Conservation (phyloP, 2,797 vertebrate genomes). For the Salarias fasciatus region DNA sequence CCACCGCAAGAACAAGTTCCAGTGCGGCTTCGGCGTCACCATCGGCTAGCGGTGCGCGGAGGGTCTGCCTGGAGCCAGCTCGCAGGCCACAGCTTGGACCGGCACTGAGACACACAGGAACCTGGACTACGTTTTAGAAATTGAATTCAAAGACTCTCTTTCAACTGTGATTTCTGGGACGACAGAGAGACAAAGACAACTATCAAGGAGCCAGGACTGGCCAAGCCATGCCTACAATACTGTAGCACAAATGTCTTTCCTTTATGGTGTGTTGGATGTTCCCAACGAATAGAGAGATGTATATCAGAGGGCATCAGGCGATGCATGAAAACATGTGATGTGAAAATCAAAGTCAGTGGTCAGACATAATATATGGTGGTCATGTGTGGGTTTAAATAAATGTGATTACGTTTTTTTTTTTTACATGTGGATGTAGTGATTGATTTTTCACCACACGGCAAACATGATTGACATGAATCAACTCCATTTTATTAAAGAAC, state of each 20-base stretch:
- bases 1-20: slow-evolving; percentile 94
- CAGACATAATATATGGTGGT: slow-evolving; percentile 74
- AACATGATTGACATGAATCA: no score
- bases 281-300: slow-evolving; percentile 59
- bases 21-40: slow-evolving; percentile 92
- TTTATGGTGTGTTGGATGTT: slow-evolving; percentile 66
- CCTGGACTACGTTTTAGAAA: slow-evolving; percentile 76
- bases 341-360: slow-evolving; percentile 70
- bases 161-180: slow-evolving; percentile 67
- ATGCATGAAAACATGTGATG: slow-evolving; percentile 74
- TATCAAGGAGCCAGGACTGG: slow-evolving; percentile 69
- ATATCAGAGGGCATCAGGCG: slow-evolving; percentile 62
- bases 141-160: slow-evolving; percentile 78
- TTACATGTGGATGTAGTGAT: slow-evolving; percentile 48
- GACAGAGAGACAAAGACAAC: slow-evolving; percentile 65
- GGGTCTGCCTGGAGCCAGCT: slow-evolving; percentile 56
- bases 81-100: slow-evolving; percentile 65
- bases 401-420: slow-evolving; percentile 79
- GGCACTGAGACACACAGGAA: slow-evolving; percentile 74
- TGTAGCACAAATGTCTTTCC: slow-evolving; percentile 77
- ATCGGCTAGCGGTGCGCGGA: slow-evolving; percentile 85
- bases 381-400: slow-evolving; percentile 76
- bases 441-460: no score
- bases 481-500: no score
- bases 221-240: slow-evolving; percentile 74